These are phyloP conservation scores for Aviceda subcristata DNA, from an alignment of 2,113 vertebrate species.

Conservation along the genomic window DNA sequence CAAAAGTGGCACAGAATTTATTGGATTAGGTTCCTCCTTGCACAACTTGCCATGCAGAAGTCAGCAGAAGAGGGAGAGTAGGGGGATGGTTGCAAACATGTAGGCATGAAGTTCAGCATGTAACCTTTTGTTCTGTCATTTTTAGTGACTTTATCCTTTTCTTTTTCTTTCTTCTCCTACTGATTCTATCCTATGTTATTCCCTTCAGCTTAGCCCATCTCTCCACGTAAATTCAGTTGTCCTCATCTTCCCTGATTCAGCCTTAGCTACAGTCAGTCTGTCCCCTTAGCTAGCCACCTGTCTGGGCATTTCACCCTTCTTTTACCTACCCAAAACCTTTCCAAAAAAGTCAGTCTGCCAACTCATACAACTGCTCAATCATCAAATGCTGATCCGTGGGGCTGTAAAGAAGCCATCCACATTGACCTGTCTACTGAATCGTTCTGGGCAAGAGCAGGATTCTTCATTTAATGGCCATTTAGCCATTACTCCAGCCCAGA, in stretches of 20 bases:
- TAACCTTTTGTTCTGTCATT: conserved; percentile 33
- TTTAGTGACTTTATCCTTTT: conserved; percentile 56
- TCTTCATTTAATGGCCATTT: conserved; percentile 51
- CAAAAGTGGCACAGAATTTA: not conserved
- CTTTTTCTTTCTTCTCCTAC: conserved; percentile 55
- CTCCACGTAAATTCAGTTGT: not conserved
- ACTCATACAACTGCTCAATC: not conserved
- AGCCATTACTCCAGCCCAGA: conserved; percentile 33
- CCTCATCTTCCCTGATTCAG: conserved; percentile 4
- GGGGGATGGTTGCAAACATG: not conserved
- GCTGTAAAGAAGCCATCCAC: conserved; percentile 57
- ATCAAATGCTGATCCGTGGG: conserved; percentile 31
- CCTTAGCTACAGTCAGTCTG: not conserved
- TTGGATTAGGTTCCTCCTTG: not conserved
- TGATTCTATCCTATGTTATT: conserved; percentile 45
- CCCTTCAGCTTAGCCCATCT: conserved; percentile 17
- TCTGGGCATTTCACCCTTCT: not conserved
- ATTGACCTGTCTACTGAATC: conserved; percentile 31
- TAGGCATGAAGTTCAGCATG: conserved; percentile 35
- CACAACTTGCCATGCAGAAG: not conserved
- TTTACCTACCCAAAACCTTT: not conserved
- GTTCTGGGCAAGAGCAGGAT: conserved; percentile 53
- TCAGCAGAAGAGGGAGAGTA: not conserved
- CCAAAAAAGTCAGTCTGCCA: conserved; percentile 19
- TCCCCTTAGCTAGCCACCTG: not conserved